Conservation (phyloP, 2,888 invertebrate genomes). For the Xylocampa areola region DNA sequence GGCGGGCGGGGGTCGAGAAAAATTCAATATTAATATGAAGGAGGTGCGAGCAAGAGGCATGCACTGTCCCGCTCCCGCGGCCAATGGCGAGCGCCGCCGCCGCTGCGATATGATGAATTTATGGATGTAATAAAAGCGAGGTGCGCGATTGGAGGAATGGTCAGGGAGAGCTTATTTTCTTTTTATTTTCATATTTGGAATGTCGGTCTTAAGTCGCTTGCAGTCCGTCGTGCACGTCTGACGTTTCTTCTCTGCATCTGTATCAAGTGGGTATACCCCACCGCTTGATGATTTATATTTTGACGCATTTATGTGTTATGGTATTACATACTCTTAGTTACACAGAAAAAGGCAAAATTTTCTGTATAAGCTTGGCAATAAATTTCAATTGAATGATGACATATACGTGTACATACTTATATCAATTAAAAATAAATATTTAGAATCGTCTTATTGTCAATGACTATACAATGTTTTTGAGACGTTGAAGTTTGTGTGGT, state of each 20-base stretch:
- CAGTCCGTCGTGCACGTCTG: slow-evolving; percentile 70
- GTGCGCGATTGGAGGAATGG: slow-evolving; percentile 91
- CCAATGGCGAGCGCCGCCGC: slow-evolving; percentile 89
- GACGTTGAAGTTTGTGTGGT: slow-evolving; percentile 74
- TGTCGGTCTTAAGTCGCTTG: slow-evolving; percentile 82
- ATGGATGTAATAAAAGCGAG: slow-evolving; percentile 94
- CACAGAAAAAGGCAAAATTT: slow-evolving; percentile 7
- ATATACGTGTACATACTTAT: slow-evolving; percentile 12
- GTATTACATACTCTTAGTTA: slow-evolving; percentile 32
- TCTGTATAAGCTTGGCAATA: slow-evolving; percentile 7
- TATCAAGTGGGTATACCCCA: slow-evolving; percentile 59
- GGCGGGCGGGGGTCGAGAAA: slow-evolving; percentile 91
- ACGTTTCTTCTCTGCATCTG: slow-evolving; percentile 73
- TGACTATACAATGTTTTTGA: slow-evolving; percentile 59
- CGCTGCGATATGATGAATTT: slow-evolving; percentile 93
- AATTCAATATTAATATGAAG: slow-evolving; percentile 95
- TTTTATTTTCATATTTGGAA: slow-evolving; percentile 90
- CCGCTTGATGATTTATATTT: slow-evolving; percentile 57
- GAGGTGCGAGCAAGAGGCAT: slow-evolving; percentile 91
- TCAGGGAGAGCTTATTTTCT: slow-evolving; percentile 89
- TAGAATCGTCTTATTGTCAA: slow-evolving; percentile 41
- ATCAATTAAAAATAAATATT: slow-evolving; percentile 37
- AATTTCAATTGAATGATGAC: slow-evolving; percentile 13
- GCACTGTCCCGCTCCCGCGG: slow-evolving; percentile 86
- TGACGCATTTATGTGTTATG: slow-evolving; percentile 41